These are phyloP conservation scores for Caerostris extrusa DNA, from an alignment of 1,140 invertebrate genomes.

Conservation along the genomic window DNA sequence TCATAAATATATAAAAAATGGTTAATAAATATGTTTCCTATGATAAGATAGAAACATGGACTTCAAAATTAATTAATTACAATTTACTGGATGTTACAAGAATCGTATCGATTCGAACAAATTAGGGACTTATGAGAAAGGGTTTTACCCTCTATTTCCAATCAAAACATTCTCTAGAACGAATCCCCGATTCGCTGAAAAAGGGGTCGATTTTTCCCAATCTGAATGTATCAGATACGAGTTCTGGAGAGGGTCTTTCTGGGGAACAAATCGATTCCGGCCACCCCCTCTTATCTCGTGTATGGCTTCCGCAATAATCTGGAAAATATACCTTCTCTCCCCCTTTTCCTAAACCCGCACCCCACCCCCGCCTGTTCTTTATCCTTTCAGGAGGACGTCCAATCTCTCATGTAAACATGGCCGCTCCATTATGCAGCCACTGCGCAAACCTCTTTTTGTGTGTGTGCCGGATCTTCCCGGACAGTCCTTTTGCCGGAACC, in stretches of 20 bases:
- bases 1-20: too few species aligned
- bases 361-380: not conserved
- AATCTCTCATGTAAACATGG: slow-evolving; percentile 32
- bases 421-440: slow-evolving; percentile 17
- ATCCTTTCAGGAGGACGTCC: slow-evolving; percentile 24
- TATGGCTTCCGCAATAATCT: slow-evolving; percentile 39
- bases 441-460: slow-evolving; percentile 34
- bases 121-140: too few species aligned
- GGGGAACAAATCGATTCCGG: slow-evolving; percentile 22
- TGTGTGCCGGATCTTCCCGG: slow-evolving; percentile 16
- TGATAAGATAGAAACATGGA: too few species aligned
- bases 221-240: not conserved
- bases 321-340: not conserved
- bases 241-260: not conserved
- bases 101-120: too few species aligned
- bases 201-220: not conserved
- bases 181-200: not conserved
- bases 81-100: too few species aligned
- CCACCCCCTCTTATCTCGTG: not conserved
- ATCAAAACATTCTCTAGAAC: too few species aligned
- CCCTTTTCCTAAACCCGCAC: too few species aligned
- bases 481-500: slow-evolving; percentile 33
- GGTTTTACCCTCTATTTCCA: too few species aligned
- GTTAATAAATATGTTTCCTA: too few species aligned
- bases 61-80: too few species aligned